Percentiles rank a stretch among this genome's conserved stretches.
Evolutionary conservation across 2,888 invertebrate genomes (phyloP).

Genomic region (Drosophila nigritarsus): DNA sequence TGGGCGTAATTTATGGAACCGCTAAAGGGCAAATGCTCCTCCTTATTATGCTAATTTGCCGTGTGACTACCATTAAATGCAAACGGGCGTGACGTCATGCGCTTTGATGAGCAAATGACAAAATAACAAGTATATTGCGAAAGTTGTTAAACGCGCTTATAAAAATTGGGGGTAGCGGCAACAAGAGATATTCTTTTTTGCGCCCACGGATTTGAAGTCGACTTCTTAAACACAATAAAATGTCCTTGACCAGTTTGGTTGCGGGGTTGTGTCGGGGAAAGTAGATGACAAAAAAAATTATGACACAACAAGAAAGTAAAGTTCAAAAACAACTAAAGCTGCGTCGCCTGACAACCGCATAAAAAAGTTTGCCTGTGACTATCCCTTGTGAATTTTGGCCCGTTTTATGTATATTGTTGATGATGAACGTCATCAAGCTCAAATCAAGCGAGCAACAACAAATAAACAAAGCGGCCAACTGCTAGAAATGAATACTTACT

Average conservation of each 20-base stretch:
- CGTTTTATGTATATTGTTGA: constrained; percentile 7
- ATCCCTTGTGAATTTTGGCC: constrained; percentile 28
- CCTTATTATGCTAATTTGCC: constrained; percentile 65
- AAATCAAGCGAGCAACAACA: constrained; percentile 69
- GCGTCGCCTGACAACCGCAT: constrained; percentile 49
- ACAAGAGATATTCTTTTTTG: constrained; percentile 12
- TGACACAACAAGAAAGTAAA: constrained; percentile 60
- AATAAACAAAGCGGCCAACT: constrained; percentile 56
- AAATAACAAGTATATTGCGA: constrained; percentile 39
- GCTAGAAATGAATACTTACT: constrained; percentile 52
- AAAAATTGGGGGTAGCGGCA: constrained; percentile 15
- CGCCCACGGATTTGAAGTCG: constrained; percentile 18
- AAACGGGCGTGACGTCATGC: constrained; percentile 52
- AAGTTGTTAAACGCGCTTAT: constrained; percentile 49
- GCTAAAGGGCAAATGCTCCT: constrained; percentile 33
- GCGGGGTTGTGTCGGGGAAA: background rate
- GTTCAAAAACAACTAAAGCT: constrained; percentile 47
- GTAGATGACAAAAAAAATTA: constrained; percentile 33
- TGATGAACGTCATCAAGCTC: constrained; percentile 64
- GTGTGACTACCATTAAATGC: constrained; percentile 32
- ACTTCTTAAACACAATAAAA: background rate
- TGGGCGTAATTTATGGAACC: constrained; percentile 70
- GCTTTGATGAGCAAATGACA: constrained; percentile 49
- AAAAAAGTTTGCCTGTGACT: constrained; percentile 51
- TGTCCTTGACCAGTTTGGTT: constrained; percentile 21